Base-by-base conservation (phyloP, 2,888 invertebrate genomes). In the Frankliniella intonsa region DNA sequence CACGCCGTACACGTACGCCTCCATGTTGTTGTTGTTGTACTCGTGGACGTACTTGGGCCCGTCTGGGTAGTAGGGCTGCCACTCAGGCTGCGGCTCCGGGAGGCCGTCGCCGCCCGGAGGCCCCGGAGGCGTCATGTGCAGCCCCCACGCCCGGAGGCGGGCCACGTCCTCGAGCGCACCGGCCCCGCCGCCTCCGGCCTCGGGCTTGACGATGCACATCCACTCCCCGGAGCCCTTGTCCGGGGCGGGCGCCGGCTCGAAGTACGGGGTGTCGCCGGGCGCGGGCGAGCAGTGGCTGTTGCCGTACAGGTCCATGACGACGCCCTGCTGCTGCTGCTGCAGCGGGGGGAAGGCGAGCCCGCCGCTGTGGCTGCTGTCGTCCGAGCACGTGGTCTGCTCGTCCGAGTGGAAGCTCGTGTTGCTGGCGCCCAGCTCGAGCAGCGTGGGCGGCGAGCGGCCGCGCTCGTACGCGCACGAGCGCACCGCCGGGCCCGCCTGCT, bases 381-480 rank as follows among this genome's bases (percentile, higher is more conserved):
- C 91, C 5, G 89, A 19, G 51, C 80, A 82, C 80, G 82, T 83
- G 12, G 83, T 76, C 85, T 80, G 92, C 90, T 65, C 90, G 89
- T 85, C 92, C 90, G 1, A 92, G 87, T 38, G 84, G 85, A 84
- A 90, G 90, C 84, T 90, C 89, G 85, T 91, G 91, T 92, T 93
- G 81, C 92, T 93, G 3, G 92, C 92, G 69, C 93, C 94, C 9
- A 94, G 88, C 85, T 94, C 94, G 9, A 94, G 90, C 82, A 94
- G 89, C 0, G 93, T 93, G 0, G 93, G 91, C 0, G 94, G 93
- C 0, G 93, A 93, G 50, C 87, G 87, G 50, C 81, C 82, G 83
- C 87, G 89, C n/a, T 80, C 69, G 81, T 38, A 50, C 17, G 27
- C 50, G 69, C 69, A 76, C 22, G 69, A 76, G 11, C 69, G 22